These are phyloP conservation scores for Latheticus oryzae DNA, from an alignment of 2,888 invertebrate genomes.

Conservation along the genomic window DNA sequence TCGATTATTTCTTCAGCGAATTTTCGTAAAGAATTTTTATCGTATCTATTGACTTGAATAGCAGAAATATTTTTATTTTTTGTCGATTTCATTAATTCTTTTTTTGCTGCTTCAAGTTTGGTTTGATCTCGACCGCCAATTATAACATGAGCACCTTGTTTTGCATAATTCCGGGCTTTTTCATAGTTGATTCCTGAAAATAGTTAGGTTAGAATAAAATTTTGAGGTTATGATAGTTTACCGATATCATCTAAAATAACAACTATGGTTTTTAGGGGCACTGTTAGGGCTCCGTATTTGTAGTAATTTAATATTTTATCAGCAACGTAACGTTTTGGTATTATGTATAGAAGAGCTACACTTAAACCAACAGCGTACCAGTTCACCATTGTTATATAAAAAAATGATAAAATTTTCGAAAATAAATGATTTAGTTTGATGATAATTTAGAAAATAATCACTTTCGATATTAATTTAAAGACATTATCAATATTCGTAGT, in stretches of 20 bases:
- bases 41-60: conserved; percentile 16
- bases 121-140: conserved; percentile 25
- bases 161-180: conserved; percentile 34
- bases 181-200: conserved; percentile 43
- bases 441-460: too few relatives aligned
- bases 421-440: too few relatives aligned
- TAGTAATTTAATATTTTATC: conserved; percentile 18
- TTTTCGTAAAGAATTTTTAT: conserved; percentile 20
- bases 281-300: conserved; percentile 4
- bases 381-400: conserved; percentile 33
- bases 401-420: background rate
- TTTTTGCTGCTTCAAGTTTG: conserved; percentile 30
- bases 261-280: conserved; percentile 16
- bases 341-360: conserved; percentile 21
- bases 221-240: conserved; percentile 27
- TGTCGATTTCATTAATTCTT: conserved; percentile 28
- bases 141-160: conserved; percentile 33
- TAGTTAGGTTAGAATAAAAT: background rate
- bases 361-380: conserved; percentile 32
- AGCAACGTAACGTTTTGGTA: conserved; percentile 20
- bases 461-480: too few relatives aligned
- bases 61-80: conserved; percentile 38
- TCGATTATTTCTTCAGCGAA: conserved; percentile 33
- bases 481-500: too few relatives aligned
- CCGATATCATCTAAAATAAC: conserved; percentile 30